Conservation (phyloP, 2,113 vertebrate species). For the Catharus bicknelli region DNA sequence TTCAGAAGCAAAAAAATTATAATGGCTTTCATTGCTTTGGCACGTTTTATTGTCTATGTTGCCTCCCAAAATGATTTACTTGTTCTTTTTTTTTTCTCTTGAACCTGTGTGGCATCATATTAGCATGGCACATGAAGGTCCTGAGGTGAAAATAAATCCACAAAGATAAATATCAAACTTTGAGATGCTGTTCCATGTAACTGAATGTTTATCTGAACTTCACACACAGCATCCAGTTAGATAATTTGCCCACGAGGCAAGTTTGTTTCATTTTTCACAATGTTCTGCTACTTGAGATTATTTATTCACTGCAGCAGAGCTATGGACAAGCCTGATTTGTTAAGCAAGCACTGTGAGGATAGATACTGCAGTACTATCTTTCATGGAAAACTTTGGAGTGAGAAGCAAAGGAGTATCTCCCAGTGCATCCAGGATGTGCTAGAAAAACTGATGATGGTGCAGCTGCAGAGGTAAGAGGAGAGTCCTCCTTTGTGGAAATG, state of each 20-base stretch:
- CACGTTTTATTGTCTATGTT: not conserved
- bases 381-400: not conserved
- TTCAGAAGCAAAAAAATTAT: slow-evolving; percentile 29
- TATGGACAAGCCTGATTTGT: slow-evolving; percentile 31
- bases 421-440: slow-evolving; percentile 12
- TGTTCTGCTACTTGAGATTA: slow-evolving; percentile 60
- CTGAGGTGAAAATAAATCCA: slow-evolving; percentile 62
- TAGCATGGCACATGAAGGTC: slow-evolving; percentile 25
- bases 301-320: slow-evolving; percentile 61
- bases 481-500: not conserved
- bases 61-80: not conserved
- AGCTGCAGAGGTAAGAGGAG: slow-evolving; percentile 49
- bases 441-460: not conserved
- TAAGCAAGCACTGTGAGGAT: not conserved
- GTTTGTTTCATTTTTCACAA: slow-evolving; percentile 42
- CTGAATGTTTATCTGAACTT: slow-evolving; percentile 46
- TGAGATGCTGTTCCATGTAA: slow-evolving; percentile 22
- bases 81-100: not conserved
- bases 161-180: slow-evolving; percentile 47
- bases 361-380: slow-evolving; percentile 3
- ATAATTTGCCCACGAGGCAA: slow-evolving; percentile 57
- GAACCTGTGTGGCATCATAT: slow-evolving; percentile 22
- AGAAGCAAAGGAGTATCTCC: not conserved
- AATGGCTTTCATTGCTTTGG: not conserved
- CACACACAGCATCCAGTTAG: slow-evolving; percentile 40